Percentiles rank a stretch among this genome's conserved stretches.
Conservation (phyloP, 2,113 vertebrate genomes). For the Sebastes fasciatus region DNA sequence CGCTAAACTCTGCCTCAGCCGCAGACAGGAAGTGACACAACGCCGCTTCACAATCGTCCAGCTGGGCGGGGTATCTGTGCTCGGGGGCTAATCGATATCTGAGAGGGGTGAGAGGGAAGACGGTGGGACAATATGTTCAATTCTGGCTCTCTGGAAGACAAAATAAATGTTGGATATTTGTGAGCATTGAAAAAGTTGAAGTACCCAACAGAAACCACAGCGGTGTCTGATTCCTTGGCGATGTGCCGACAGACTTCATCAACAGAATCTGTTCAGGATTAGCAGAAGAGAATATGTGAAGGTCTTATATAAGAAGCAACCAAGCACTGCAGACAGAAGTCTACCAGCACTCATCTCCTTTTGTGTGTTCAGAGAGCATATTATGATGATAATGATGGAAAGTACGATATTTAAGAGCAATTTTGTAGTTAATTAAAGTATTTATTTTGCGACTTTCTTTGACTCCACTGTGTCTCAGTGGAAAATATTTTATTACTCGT, state of each 20-base stretch:
- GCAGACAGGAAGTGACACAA: conserved; percentile 86
- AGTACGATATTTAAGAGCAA: background rate
- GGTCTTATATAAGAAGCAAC: background rate
- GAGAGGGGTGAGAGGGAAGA: conserved; percentile 28
- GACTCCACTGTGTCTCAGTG: background rate
- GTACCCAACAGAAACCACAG: conserved; percentile 90
- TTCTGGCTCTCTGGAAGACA: background rate
- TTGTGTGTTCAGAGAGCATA: background rate
- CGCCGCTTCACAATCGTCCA: conserved; percentile 85
- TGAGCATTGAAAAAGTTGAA: conserved; percentile 40
- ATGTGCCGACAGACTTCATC: conserved; percentile 84
- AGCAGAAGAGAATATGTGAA: background rate
- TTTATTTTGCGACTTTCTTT: background rate
- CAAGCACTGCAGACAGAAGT: background rate
- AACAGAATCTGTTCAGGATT: conserved; percentile 79
- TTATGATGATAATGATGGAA: background rate
- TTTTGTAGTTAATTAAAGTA: background rate
- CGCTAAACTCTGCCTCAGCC: conserved; percentile 75
- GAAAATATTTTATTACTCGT: background rate
- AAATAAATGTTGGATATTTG: background rate
- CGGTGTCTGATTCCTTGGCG: conserved; percentile 83
- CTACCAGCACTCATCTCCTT: background rate
- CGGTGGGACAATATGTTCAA: conserved; percentile 28
- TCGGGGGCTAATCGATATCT: conserved; percentile 89
- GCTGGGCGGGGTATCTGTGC: conserved; percentile 78